Evolutionary conservation across 2,797 vertebrate species (phyloP).

Genomic region (Trematomus bernacchii): DNA sequence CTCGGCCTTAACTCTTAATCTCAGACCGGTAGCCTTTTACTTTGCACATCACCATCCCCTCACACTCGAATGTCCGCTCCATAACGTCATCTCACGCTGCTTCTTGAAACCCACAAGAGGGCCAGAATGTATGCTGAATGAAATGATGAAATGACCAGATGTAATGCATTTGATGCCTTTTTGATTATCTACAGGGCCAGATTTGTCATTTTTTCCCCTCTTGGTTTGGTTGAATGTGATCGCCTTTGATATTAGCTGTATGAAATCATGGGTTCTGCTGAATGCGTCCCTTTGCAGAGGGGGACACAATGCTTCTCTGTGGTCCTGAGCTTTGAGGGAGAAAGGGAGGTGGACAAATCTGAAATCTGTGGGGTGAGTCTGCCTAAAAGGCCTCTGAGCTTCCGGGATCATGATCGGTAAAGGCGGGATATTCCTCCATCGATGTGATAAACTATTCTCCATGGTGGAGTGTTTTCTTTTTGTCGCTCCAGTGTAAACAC

Average conservation of each 20-base stretch:
- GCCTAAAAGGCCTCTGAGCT: conserved; percentile 61
- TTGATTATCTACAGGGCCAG: conserved; percentile 85
- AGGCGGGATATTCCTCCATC: conserved; percentile 65
- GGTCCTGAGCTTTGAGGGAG: conserved; percentile 81
- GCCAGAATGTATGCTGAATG: conserved; percentile 81
- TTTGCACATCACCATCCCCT: conserved; percentile 64
- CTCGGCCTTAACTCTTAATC: conserved; percentile 92
- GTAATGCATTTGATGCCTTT: conserved; percentile 87
- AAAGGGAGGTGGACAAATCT: conserved; percentile 7
- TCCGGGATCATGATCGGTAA: conserved; percentile 59
- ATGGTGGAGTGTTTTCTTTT: conserved; percentile 62
- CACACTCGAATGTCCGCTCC: conserved; percentile 45
- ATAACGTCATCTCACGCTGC: conserved; percentile 18
- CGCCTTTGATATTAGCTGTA: conserved; percentile 87
- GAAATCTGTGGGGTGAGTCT: conserved; percentile 60
- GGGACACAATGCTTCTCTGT: conserved; percentile 78
- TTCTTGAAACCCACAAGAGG: conserved; percentile 62
- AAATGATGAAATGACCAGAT: conserved; percentile 84
- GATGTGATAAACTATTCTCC: conserved; percentile 58
- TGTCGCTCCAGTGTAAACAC: conserved; percentile 59
- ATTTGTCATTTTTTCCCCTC: conserved; percentile 70
- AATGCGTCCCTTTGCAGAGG: conserved; percentile 79
- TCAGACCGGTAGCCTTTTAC: conserved; percentile 71
- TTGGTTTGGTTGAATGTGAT: conserved; percentile 84
- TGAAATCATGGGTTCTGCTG: conserved; percentile 85